Conservation (phyloP, 2,888 invertebrate genomes). For the Chaitophorus viminalis region DNA sequence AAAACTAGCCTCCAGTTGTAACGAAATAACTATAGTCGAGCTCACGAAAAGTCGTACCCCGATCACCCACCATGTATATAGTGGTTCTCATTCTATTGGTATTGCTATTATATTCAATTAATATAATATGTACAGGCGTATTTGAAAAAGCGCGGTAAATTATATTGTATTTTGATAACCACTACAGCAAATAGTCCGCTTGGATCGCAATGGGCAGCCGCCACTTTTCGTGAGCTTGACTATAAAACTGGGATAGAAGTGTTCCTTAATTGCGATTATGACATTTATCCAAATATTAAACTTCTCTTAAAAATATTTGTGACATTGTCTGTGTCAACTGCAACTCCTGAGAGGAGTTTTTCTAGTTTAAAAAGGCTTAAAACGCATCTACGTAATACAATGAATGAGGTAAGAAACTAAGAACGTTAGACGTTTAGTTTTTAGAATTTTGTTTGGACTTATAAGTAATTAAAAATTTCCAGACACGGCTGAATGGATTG, state of each 20-base stretch:
- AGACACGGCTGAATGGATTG: not conserved
- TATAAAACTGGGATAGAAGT: not conserved
- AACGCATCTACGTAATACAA: not conserved
- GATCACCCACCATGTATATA: too few relatives aligned
- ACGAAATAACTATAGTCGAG: too few relatives aligned
- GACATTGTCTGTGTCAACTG: not conserved
- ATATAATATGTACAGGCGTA: too few relatives aligned
- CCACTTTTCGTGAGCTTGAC: not conserved
- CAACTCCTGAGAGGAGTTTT: not conserved
- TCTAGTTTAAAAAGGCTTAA: not conserved
- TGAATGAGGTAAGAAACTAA: not conserved
- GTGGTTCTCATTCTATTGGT: too few relatives aligned
- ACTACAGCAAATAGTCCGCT: too few relatives aligned
- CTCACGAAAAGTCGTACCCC: too few relatives aligned
- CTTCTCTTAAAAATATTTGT: not conserved
- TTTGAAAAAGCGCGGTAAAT: too few relatives aligned
- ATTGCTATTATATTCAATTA: too few relatives aligned
- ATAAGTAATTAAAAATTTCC: not conserved
- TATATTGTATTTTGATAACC: too few relatives aligned
- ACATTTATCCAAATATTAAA: not conserved
- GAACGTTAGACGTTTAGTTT: not conserved
- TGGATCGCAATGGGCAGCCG: too few relatives aligned
- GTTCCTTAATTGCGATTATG: not conserved
- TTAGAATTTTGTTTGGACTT: not conserved
- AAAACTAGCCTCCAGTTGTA: not conserved